These are phyloP conservation scores for Hyposoter didymator DNA, from an alignment of 2,888 invertebrate genomes.

Conservation along the genomic window DNA sequence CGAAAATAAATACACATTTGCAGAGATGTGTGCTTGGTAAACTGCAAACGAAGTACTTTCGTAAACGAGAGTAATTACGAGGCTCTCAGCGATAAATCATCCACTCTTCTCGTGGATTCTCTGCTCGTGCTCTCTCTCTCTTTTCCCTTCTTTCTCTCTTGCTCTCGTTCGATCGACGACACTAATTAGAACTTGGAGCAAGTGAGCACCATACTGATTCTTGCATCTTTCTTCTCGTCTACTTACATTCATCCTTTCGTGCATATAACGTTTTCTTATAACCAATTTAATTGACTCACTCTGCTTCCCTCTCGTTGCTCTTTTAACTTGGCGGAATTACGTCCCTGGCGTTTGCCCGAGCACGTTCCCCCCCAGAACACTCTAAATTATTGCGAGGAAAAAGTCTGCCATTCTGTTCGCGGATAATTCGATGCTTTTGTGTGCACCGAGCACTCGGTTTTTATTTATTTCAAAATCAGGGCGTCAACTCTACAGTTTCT, in stretches of 20 bases:
- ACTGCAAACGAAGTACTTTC: conserved; percentile 58
- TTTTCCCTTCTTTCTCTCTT: conserved; percentile 12
- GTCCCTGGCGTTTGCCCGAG: not conserved
- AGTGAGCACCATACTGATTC: conserved; percentile 52
- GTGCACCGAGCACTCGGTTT: not conserved
- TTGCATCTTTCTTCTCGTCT: conserved; percentile 34
- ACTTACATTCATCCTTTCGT: conserved; percentile 23
- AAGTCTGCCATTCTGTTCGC: not conserved
- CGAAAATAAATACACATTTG: conserved; percentile 46
- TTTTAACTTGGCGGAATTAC: conserved; percentile 42
- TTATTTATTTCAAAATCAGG: not conserved
- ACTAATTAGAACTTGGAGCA: conserved; percentile 68
- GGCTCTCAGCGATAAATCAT: conserved; percentile 69
- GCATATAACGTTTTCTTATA: conserved; percentile 52
- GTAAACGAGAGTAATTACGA: conserved; percentile 69
- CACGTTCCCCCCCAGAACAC: not conserved
- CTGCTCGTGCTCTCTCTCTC: conserved; percentile 9
- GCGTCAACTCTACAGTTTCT: not conserved
- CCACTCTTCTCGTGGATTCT: conserved; percentile 60
- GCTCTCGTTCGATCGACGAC: conserved; percentile 65
- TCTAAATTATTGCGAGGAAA: conserved; percentile 20
- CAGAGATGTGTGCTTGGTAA: conserved; percentile 39
- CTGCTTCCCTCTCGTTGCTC: conserved; percentile 38
- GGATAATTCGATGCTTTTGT: not conserved
- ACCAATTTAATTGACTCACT: conserved; percentile 64